Evolutionary conservation across 1,140 invertebrate species (phyloP), one percentile per base, ranked within the genome.

Genomic region (Lepidurus packardi): DNA sequence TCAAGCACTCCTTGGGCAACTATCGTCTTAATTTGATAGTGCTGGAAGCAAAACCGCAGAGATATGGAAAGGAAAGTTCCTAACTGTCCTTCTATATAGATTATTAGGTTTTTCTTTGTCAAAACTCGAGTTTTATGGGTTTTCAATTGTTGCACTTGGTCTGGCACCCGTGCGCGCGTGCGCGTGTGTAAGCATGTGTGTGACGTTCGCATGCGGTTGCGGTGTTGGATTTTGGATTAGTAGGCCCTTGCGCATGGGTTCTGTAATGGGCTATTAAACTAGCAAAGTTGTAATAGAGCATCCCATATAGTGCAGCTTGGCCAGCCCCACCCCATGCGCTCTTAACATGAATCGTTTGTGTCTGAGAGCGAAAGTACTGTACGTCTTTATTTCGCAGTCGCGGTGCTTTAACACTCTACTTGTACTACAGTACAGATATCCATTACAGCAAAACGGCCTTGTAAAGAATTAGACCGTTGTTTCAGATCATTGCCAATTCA

Each of bases 191-290:
- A 5, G 9, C 8, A 7, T 65, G 53, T 65, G 53, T 9, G n/a
- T 3, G 53, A 65, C 53, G 53, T 21, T 65, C 13, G 53, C 53
- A 21, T 65, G 53, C 13, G 53, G 53, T 65, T 65, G 53, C 53
- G 53, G 53, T 65, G 21, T 16, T 13, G 16, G 53, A 65, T 65
- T 65, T 65, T 13, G 21, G 53, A 65, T 65, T 65, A 65, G 53
- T 65, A 65, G 53, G 53, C 53, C 53, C 53, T 65, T 65, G 53
- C 53, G 53, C 53, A n/a, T 65, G 53, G 53, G 53, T 65, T 65
- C 53, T 21, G n/a, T 21, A 65, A 65, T 65, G 53, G 53, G 16
- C 53, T 65, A 65, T 65, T 65, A 65, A 65, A 65, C 9, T 65
- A 65, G 21, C 13, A 16, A 1, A 65, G 53, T 65, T 65, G 53